Evolutionary conservation across 2,113 vertebrate genomes (phyloP).

Genomic region (Varanus komodoensis): DNA sequence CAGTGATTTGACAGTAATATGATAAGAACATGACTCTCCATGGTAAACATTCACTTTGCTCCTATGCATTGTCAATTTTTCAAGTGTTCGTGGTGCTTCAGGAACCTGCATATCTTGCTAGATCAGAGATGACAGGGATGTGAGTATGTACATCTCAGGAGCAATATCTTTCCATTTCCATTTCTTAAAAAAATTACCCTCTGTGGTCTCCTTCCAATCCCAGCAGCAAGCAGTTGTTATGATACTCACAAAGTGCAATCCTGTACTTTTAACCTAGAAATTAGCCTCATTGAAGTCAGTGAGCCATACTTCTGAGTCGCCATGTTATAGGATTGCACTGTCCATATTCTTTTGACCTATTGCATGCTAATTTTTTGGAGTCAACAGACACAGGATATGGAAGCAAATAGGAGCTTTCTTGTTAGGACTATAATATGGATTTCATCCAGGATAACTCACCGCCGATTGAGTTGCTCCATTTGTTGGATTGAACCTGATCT

Average conservation of each 20-base stretch:
- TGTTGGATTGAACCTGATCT: constrained; percentile 93
- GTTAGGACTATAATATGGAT: neutral
- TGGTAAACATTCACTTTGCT: neutral
- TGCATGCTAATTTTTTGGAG: neutral
- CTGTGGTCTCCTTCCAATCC: neutral
- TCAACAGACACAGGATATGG: neutral
- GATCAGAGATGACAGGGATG: neutral
- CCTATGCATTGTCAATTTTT: neutral
- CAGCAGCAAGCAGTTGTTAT: neutral
- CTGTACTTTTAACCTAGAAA: neutral
- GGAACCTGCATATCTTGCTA: neutral
- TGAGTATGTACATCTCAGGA: neutral
- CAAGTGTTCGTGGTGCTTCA: neutral
- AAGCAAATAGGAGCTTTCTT: neutral
- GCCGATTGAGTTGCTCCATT: constrained; percentile 98
- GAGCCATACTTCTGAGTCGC: neutral
- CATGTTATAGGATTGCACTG: neutral
- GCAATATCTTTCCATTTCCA: neutral
- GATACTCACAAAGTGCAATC: neutral
- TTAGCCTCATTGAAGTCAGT: neutral
- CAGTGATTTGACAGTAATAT: neutral
- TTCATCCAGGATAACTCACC: constrained; percentile 77
- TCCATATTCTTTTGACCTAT: neutral
- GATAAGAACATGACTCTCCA: neutral
- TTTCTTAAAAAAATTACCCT: neutral